Evolutionary conservation across 2,888 invertebrate species (phyloP).

Genomic region (Pterostichus niger): DNA sequence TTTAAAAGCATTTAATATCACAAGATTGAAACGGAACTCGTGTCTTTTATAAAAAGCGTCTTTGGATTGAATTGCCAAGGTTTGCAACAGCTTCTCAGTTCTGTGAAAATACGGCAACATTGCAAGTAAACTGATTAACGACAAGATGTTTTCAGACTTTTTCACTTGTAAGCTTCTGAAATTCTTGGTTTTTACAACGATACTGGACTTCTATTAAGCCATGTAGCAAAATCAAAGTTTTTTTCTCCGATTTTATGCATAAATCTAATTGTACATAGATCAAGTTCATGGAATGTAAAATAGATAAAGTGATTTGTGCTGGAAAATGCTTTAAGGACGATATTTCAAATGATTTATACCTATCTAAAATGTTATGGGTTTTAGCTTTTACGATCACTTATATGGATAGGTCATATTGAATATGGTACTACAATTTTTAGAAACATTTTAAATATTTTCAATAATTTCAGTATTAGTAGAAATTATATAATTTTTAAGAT

Average conservation of each 20-base stretch:
- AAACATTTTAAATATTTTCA: too few species aligned
- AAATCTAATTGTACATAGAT: background rate
- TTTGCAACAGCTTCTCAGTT: background rate
- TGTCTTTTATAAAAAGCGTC: too few species aligned
- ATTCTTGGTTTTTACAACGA: background rate
- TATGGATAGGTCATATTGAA: too few species aligned
- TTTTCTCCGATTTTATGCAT: background rate
- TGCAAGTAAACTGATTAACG: background rate
- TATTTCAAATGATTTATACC: background rate
- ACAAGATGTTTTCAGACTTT: background rate
- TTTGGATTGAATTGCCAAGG: too few species aligned
- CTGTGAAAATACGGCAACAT: background rate
- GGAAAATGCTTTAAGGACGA: conserved; percentile 2
- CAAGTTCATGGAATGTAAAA: background rate
- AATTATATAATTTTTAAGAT: too few species aligned
- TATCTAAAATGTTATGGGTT: too few species aligned
- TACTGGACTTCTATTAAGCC: background rate
- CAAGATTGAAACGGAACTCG: background rate
- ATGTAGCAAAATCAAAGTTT: background rate
- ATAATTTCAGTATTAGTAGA: too few species aligned
- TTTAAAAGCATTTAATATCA: background rate
- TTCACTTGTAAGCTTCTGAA: background rate
- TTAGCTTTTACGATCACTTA: too few species aligned
- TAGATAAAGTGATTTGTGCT: conserved; percentile 4
- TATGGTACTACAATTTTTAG: too few species aligned